phyloP scores from a whole-genome alignment of 2,797 vertebrate species.

The Lacerta agilis region DNA sequence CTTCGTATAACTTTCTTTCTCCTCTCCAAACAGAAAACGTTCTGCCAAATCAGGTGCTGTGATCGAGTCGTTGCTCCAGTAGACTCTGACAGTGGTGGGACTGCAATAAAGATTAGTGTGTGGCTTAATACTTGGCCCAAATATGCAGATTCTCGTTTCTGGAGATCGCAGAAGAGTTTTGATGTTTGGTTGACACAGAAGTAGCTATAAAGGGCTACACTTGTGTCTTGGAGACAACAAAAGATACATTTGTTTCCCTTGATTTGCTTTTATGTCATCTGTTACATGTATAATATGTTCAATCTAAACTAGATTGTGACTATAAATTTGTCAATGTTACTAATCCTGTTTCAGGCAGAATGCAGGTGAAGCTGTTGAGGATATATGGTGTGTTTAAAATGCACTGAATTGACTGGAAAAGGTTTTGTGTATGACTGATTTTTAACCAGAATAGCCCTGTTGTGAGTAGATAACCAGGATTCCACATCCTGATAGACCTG shows the following conservation, averaged over 20 bases:
- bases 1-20: conserved; percentile 45
- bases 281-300: conserved; percentile 65
- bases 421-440: conserved; percentile 27
- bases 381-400: conserved; percentile 15
- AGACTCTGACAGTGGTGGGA: conserved; percentile 68
- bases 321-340: conserved; percentile 55
- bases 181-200: conserved; percentile 49
- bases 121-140: conserved; percentile 58
- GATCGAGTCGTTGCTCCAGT: conserved; percentile 96
- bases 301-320: conserved; percentile 48
- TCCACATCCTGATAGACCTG: conserved; percentile 41
- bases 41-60: conserved; percentile 91
- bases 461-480: conserved; percentile 38
- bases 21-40: conserved; percentile 88
- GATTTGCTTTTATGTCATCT: conserved; percentile 50
- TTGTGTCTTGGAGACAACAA: conserved; percentile 52
- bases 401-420: conserved; percentile 36
- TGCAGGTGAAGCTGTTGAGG: conserved; percentile 47
- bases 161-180: conserved; percentile 53
- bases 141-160: conserved; percentile 44
- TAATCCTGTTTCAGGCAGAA: conserved; percentile 33
- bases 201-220: conserved; percentile 58
- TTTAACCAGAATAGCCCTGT: conserved; percentile 50
- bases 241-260: conserved; percentile 55
- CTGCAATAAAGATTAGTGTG: conserved; percentile 66